Evolutionary conservation across 1,140 invertebrate genomes (phyloP), one percentile per base, ranked within the genome.

Genomic region (Armadillidium nasatum): DNA sequence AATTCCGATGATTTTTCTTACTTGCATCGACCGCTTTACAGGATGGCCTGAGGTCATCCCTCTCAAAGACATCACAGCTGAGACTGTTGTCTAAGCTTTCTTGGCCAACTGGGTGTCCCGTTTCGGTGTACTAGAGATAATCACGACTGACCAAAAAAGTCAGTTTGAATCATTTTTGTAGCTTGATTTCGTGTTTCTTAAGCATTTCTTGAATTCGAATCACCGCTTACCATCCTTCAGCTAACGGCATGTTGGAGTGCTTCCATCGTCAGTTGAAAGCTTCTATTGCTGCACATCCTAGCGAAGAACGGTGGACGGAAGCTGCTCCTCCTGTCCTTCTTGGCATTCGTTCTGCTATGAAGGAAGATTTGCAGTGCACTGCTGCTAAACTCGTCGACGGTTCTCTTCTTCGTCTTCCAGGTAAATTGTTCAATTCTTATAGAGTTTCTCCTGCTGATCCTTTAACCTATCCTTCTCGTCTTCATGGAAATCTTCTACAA

Each of bases 241-340:
- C 77, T 0, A 85, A 85, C 71, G 83, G 83, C 11, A 70, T 80
- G 23, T 81, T 83, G 7, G 82, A 83, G 77, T 60, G 80, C 0
- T 81, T 82, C 44, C 82, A 84, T 72, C 33, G 77, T 0, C 79
- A 77, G 44, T 45, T 83, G 4, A 79, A 80, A 75, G 50, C 74
- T 0, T 10, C 67, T 10, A 50, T 79, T 50, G 22, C 33, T 1
- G 68, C 75, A 23, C 11, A 33, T 0, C 11, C 7, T 3, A 13
- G n/a, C 33, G 33, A 15, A 1, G 4, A 11, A 9, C 45, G n/a
- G 3, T 73, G 72, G 72, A 73, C 72, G 3, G 44, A 73, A 2
- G 11, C 11, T 4, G 33, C 50, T 3, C 44, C 72, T 10, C 72
- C 50, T 2, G 44, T 67, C 7, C 72, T 73, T 10, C 72, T 73